These are phyloP conservation scores for Epinephelus awoara DNA, from an alignment of 2,797 vertebrate species.

Conservation along the genomic window DNA sequence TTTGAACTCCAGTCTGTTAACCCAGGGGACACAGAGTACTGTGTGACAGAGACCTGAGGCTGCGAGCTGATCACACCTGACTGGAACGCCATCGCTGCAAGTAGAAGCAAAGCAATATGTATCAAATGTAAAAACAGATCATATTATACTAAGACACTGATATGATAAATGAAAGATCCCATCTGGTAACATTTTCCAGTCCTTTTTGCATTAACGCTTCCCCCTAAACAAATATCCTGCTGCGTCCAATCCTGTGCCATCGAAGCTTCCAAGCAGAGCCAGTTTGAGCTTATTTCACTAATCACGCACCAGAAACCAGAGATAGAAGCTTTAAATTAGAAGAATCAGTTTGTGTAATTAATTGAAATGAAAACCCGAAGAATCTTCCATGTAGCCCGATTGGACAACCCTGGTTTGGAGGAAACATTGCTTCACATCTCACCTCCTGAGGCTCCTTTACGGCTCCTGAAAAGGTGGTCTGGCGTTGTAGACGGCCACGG, in stretches of 20 bases:
- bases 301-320: neutral
- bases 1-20: conserved; percentile 82
- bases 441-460: conserved; percentile 31
- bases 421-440: neutral
- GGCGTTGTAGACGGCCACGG: neutral
- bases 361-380: neutral
- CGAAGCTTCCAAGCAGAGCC: conserved; percentile 1
- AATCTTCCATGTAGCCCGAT: neutral
- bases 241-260: neutral
- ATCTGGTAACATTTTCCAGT: neutral
- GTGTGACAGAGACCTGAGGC: conserved; percentile 79
- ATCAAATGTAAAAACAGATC: neutral
- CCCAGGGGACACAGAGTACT: conserved; percentile 69
- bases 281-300: neutral
- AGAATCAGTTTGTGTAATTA: neutral
- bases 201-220: neutral
- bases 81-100: conserved; percentile 83
- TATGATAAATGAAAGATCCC: neutral
- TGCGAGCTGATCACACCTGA: conserved; percentile 81
- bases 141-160: neutral
- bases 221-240: neutral
- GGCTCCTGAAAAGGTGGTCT: conserved; percentile 14
- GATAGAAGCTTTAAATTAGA: neutral
- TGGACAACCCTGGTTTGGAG: neutral
- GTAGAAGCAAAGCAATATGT: neutral